Evolutionary conservation across 92 coral and sea anemone species (phyloP), one percentile per base, ranked within the genome.

Genomic region (Phenganax subtilis): DNA sequence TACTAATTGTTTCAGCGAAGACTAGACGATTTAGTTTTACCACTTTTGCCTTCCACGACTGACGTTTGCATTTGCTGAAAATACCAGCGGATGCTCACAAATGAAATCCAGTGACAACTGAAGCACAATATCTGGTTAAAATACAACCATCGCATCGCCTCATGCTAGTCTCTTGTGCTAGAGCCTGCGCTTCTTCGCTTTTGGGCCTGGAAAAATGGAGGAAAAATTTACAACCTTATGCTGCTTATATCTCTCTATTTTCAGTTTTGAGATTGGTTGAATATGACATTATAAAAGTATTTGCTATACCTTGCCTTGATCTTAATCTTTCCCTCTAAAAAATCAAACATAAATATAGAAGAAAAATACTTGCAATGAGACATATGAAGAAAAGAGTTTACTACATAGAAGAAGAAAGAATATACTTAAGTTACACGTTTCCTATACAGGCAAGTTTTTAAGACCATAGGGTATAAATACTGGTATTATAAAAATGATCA

Each of bases 291-390:
- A 11, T 7, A 69, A 8, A 9, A 10, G 10, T 44, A 44, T 6
- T 51, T 0, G 47, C 16, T 90, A 69, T 84, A 92, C 97, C 87
- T 89, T 90, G 94, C 69, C 90, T 85, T 31, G 88, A 86, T 83
- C 91, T 88, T 71, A 90, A 75, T 71, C 88, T 88, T 62, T 92
- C 92, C 71, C 91, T 87, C 97, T 92, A 72, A 61, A 92, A 79
- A 25, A 71, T 16, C 12, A 81, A 80, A 65, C 54, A 47, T 53
- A 10, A 44, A 17, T 55, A 52, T 51, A 29, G 25, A 20, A 14
- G 9, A 28, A 11, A 54, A 68, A 10, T 75, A 20, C 10, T 52
- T 72, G 30, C 70, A 20, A 8, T 12, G 10, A n/a, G 54, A 64
- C 54, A 54, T 14, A 55, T 56, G 7, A 52, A 57, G 30, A 7